Evolutionary conservation across 2,797 vertebrate genomes (phyloP), one percentile per base, ranked within the genome.

Genomic region (Melanotaenia parkinsoni): DNA sequence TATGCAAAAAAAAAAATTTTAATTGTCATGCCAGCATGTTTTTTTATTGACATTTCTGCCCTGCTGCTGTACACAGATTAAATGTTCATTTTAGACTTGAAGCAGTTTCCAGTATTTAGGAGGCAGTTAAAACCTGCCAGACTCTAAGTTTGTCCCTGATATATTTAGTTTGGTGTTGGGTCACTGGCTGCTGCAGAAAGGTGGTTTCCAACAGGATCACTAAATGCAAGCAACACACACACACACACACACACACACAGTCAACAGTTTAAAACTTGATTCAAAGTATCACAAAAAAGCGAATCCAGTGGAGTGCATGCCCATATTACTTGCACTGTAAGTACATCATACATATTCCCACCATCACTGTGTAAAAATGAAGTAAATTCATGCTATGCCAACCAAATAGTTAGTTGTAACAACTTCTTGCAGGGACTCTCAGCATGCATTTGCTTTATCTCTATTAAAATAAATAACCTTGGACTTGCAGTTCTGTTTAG

Each of bases 131-230:
- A 90, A 73, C 81, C 63, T 74, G 61, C 70, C 64, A 77, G 76
- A 81, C 82, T 80, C 85, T 89, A 87, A 81, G 90, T 92, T 89
- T 91, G 81, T 90, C 85, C 57, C 67, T 67, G 90, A 86, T 93
- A 93, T 91, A 92, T 93, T 92, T 91, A 92, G 89, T 84, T 51
- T 71, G 86, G 86, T 89, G 90, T 83, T 86, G 68, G 81, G 79
- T 91, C 88, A 82, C 84, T 77, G 80, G 85, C 75, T 79, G 70
- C 76, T 58, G 66, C 8, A 82, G 72, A 88, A 87, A 80, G 90
- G 84, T 88, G 85, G 64, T 92, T 90, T 89, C 88, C 85, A 88
- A 65, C 58, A 81, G 40, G 67, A 83, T 63, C 69, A 51, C 51
- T 58, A 30, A 82, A 76, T 58, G 72, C 32, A n/a, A 72, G 70